Conservation (phyloP, 2,113 vertebrate genomes). For the Toxostoma redivivum region DNA sequence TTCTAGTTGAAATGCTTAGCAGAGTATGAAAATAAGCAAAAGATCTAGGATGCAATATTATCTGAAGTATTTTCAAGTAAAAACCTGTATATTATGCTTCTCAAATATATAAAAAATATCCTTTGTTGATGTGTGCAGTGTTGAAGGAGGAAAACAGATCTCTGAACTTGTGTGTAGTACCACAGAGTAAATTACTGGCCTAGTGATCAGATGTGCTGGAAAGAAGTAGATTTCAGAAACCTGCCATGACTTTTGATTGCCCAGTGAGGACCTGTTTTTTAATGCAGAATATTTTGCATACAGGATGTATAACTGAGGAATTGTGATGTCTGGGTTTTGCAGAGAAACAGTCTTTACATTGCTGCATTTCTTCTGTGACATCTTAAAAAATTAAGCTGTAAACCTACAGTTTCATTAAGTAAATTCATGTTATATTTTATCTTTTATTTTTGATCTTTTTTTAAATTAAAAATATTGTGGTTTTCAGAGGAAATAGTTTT, state of each 20-base stretch:
- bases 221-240: neutral
- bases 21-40: neutral
- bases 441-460: neutral
- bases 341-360: neutral
- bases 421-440: neutral
- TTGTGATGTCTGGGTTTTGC: neutral
- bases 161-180: neutral
- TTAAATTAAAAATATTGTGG: rapidly evolving
- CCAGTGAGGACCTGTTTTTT: neutral
- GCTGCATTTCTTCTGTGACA: neutral
- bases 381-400: neutral
- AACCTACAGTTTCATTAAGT: neutral
- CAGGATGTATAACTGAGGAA: neutral
- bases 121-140: neutral
- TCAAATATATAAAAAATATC: neutral
- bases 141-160: neutral
- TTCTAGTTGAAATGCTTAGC: neutral
- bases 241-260: neutral
- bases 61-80: neutral
- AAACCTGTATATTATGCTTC: neutral
- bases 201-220: neutral
- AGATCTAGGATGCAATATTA: neutral
- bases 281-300: neutral
- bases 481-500: neutral
- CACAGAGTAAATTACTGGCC: neutral